Evolutionary conservation across 2,888 invertebrate species (phyloP).

Genomic region (Drosophila kanekoi): DNA sequence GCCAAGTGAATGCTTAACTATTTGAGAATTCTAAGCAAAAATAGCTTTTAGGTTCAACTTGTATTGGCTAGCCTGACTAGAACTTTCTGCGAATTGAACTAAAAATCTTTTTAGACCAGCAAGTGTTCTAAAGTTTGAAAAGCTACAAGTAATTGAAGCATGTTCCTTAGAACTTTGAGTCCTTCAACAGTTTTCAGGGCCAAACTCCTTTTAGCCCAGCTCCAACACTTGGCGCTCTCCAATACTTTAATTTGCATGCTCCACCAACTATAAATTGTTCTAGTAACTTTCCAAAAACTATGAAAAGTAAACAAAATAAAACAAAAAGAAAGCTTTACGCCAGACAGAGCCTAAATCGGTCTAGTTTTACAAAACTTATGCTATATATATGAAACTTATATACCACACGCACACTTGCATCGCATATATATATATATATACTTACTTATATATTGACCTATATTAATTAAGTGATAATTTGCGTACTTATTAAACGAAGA

Average conservation of each 20-base stretch:
- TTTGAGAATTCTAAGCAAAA: neutral
- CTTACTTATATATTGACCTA: conserved; percentile 48
- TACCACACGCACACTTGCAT: conserved; percentile 70
- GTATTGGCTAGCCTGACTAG: neutral
- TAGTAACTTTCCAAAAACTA: conserved; percentile 18
- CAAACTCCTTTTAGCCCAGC: no score
- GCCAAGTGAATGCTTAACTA: neutral
- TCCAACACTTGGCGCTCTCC: conserved; percentile 35
- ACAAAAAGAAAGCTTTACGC: conserved; percentile 64
- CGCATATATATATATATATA: conserved; percentile 69
- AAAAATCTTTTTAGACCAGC: conserved; percentile 6
- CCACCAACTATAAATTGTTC: conserved; percentile 48
- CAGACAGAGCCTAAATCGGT: conserved; percentile 71
- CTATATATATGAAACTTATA: conserved; percentile 54
- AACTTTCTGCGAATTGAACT: neutral
- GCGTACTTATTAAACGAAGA: conserved; percentile 67
- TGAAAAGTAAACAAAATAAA: conserved; percentile 12
- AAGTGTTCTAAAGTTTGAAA: conserved; percentile 6
- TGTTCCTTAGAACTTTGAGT: neutral
- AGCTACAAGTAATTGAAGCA: neutral
- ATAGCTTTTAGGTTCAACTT: neutral
- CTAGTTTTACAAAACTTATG: conserved; percentile 62
- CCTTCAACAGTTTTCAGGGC: no score
- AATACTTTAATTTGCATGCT: conserved; percentile 63
- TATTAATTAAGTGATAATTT: conserved; percentile 79